phyloP scores from a whole-genome alignment of 2,113 vertebrate species.

The Piliocolobus tephrosceles region DNA sequence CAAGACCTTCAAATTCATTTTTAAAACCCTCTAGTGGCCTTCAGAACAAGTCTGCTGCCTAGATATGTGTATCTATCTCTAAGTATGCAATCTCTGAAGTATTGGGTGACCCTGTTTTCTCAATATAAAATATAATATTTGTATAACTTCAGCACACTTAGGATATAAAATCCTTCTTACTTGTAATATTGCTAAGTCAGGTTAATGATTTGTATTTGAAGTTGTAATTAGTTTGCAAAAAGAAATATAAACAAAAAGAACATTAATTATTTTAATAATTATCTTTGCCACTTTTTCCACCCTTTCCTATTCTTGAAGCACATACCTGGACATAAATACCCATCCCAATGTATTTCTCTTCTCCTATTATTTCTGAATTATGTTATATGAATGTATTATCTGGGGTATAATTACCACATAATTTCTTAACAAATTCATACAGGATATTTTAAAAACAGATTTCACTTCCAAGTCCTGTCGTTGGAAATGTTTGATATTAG shows the following conservation, averaged over 20 bases:
- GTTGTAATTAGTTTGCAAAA: background rate
- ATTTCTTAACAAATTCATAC: slow-evolving; percentile 47
- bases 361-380: background rate
- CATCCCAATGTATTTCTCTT: background rate
- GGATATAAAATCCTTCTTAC: background rate
- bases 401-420: slow-evolving; percentile 35
- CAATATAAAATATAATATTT: background rate
- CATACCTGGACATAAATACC: background rate
- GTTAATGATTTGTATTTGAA: background rate
- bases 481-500: slow-evolving; percentile 58
- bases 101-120: background rate
- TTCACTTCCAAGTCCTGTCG: slow-evolving; percentile 47
- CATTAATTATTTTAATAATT: background rate
- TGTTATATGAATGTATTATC: background rate
- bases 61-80: background rate
- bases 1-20: background rate
- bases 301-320: background rate
- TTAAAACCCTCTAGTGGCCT: background rate
- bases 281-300: background rate
- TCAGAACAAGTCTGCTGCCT: background rate
- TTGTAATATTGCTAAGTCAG: background rate
- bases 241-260: background rate
- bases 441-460: slow-evolving; percentile 28
- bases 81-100: background rate
- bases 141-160: background rate